phyloP scores from a whole-genome alignment of 2,113 vertebrate species.

The Aviceda subcristata region DNA sequence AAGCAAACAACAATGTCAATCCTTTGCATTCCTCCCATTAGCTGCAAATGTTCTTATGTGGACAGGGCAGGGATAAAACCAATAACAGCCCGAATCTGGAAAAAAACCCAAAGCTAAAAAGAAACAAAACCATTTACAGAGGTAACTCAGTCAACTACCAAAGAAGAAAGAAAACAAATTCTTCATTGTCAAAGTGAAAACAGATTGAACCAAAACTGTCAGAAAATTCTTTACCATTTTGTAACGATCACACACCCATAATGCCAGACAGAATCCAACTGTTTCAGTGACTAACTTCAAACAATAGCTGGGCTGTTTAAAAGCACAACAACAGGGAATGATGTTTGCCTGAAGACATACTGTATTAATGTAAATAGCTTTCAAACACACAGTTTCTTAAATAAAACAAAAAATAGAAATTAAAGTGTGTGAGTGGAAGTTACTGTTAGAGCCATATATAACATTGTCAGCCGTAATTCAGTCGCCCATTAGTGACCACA shows the following conservation, averaged over 20 bases:
- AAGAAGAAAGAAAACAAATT: background rate
- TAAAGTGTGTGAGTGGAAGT: background rate
- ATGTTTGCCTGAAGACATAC: conserved; percentile 14
- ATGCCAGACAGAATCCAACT: background rate
- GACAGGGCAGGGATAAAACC: background rate
- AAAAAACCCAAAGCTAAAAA: background rate
- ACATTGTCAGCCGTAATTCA: background rate
- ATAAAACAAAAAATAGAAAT: background rate
- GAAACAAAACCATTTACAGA: background rate
- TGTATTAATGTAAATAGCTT: conserved; percentile 6
- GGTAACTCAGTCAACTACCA: background rate
- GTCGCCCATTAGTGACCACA: background rate
- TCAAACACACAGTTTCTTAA: background rate
- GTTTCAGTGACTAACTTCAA: background rate
- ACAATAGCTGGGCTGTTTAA: background rate
- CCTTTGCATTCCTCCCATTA: background rate
- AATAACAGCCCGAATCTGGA: background rate
- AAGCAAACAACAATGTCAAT: background rate
- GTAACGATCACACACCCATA: background rate
- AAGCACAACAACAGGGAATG: background rate
- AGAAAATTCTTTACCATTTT: background rate
- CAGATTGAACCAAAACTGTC: conserved; percentile 16
- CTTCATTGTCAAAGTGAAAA: conserved; percentile 10
- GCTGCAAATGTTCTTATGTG: background rate
- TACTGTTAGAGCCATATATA: background rate